Evolutionary conservation across 2,113 vertebrate species (phyloP).

Genomic region (Rhinolophus sinicus): DNA sequence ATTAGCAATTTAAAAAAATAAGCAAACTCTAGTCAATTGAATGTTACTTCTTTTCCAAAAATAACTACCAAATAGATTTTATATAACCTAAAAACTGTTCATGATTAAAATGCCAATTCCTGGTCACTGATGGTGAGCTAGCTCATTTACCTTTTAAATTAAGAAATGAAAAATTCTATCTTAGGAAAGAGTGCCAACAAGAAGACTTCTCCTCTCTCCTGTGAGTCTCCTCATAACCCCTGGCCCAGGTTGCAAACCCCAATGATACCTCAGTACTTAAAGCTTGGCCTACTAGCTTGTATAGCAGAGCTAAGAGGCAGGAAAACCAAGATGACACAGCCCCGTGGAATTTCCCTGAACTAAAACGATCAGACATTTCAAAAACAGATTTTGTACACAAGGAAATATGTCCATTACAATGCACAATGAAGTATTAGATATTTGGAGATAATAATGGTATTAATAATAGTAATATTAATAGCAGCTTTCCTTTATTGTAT

Average conservation of each 20-base stretch:
- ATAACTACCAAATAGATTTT: not conserved
- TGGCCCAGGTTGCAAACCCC: not conserved
- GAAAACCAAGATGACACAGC: not conserved
- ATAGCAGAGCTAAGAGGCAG: not conserved
- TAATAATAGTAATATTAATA: not conserved
- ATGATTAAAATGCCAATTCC: conserved; percentile 36
- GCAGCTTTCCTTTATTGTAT: not conserved
- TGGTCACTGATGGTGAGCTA: not conserved
- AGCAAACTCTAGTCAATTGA: not conserved
- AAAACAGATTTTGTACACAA: not conserved
- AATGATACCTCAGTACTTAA: not conserved
- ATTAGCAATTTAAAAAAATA: conserved; percentile 1
- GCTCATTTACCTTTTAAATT: conserved; percentile 9
- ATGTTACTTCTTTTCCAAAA: not conserved
- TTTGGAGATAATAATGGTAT: not conserved
- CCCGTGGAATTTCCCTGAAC: not conserved
- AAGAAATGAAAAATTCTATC: not conserved
- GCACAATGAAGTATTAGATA: conserved; percentile 1
- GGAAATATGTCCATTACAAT: conserved; percentile 14
- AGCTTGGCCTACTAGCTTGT: not conserved
- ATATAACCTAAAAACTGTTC: not conserved
- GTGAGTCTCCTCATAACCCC: not conserved
- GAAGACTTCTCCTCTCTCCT: not conserved
- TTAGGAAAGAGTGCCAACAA: not conserved
- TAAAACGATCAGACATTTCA: not conserved